phyloP scores from a whole-genome alignment of 2,888 invertebrate genomes.

The Sinodicranocentrus sp. region DNA sequence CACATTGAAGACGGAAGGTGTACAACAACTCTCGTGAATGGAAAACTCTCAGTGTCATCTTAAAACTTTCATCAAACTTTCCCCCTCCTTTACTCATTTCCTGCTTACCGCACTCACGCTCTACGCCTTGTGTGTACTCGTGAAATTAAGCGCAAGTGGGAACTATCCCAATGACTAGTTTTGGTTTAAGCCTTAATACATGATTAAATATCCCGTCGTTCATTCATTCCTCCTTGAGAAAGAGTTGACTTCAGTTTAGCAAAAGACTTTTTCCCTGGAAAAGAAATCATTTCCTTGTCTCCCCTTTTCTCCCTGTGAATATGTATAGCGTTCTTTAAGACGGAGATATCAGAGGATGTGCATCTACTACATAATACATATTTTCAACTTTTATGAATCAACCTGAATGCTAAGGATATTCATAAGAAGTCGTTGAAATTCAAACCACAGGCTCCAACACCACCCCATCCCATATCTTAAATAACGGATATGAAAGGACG shows the following conservation, averaged over 20 bases:
- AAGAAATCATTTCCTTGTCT: conserved; percentile 12
- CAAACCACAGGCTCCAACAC: conserved; percentile 21
- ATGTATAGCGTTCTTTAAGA: too few species aligned
- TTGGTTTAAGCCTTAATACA: conserved; percentile 9
- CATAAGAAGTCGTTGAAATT: conserved; percentile 31
- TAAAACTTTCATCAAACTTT: conserved; percentile 44
- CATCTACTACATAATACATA: too few species aligned
- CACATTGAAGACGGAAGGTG: background rate
- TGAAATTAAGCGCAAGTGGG: conserved; percentile 10
- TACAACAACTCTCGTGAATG: too few species aligned
- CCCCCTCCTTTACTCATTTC: conserved; percentile 40
- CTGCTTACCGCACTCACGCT: conserved; percentile 18
- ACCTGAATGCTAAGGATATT: background rate
- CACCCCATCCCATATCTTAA: background rate
- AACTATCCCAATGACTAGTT: conserved; percentile 15
- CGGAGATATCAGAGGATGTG: too few species aligned
- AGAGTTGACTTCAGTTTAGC: background rate
- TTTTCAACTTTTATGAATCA: background rate
- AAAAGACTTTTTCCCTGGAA: background rate
- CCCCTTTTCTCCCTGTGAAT: too few species aligned
- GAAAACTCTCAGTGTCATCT: conserved; percentile 3
- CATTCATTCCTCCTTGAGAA: background rate
- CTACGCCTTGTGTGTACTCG: conserved; percentile 1
- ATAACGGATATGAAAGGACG: background rate
- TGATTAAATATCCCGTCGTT: too few species aligned